A percentile compares a stretch with the other conserved stretches of the same genome.
phyloP scores from a whole-genome alignment of 2,888 invertebrate species.

The Agrochola macilenta region DNA sequence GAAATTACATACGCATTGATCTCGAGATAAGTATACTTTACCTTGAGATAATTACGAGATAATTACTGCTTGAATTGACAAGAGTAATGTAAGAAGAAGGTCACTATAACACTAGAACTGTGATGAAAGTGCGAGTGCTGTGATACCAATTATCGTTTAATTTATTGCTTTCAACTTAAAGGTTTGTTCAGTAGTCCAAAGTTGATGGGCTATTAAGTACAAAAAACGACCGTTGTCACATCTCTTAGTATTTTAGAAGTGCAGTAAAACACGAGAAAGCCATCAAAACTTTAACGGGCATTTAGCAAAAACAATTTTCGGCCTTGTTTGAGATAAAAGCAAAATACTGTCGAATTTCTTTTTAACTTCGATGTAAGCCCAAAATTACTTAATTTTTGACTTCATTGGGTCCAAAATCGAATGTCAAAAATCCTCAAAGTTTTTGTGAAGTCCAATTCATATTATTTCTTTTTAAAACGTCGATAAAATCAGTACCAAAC shows the following conservation, averaged over 20 bases:
- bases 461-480: constrained; percentile 76
- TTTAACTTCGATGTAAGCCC: neutral
- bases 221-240: constrained; percentile 53
- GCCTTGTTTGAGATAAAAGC: constrained; percentile 74
- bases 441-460: constrained; percentile 54
- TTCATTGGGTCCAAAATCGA: constrained; percentile 43
- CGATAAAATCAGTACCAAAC: constrained; percentile 85
- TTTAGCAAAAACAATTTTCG: constrained; percentile 80
- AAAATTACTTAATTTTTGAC: constrained; percentile 31
- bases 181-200: constrained; percentile 48
- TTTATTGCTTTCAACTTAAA: constrained; percentile 39
- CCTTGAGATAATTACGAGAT: constrained; percentile 39
- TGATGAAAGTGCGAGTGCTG: too few relatives aligned
- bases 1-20: constrained; percentile 33
- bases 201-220: constrained; percentile 45
- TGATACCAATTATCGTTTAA: constrained; percentile 38
- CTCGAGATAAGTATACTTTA: constrained; percentile 21
- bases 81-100: constrained; percentile 22
- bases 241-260: constrained; percentile 52
- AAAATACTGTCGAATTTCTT: constrained; percentile 45
- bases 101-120: constrained; percentile 15
- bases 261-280: constrained; percentile 77
- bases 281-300: constrained; percentile 80
- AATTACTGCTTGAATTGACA: constrained; percentile 34
- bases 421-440: neutral